A percentile compares a stretch with the other conserved stretches of the same genome.
phyloP scores from a whole-genome alignment of 2,113 vertebrate species.

The Anas platyrhynchos region DNA sequence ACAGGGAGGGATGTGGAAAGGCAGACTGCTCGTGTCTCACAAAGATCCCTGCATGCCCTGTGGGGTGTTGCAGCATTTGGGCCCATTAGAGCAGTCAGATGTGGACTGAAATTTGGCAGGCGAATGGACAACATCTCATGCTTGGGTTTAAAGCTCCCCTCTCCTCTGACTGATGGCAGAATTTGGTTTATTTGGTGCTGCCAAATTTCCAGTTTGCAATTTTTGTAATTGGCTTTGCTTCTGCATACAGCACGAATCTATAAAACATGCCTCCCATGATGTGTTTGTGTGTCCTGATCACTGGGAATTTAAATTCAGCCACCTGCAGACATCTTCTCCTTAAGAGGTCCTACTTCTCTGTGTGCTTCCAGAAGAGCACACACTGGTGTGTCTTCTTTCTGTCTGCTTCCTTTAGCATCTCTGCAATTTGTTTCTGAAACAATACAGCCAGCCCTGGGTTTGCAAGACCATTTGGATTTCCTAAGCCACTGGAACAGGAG shows the following conservation, averaged over 20 bases:
- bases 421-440: not conserved
- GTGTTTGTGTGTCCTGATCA: not conserved
- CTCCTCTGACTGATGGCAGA: not conserved
- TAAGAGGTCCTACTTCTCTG: not conserved
- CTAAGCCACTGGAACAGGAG: not conserved
- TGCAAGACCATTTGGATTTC: not conserved
- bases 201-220: not conserved
- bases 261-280: not conserved
- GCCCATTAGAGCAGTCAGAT: not conserved
- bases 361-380: not conserved
- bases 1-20: not conserved
- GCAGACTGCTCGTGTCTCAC: not conserved
- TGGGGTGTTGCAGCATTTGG: not conserved
- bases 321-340: not conserved
- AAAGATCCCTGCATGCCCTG: not conserved
- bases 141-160: not conserved
- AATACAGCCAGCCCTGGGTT: not conserved
- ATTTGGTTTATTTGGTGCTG: not conserved
- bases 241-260: not conserved
- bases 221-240: not conserved
- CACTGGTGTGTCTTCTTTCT: not conserved
- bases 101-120: not conserved
- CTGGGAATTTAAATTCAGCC: not conserved
- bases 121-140: not conserved
- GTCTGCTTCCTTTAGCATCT: not conserved